Base-by-base conservation (phyloP, 2,113 vertebrate species). In the Aptenodytes forsteri region DNA sequence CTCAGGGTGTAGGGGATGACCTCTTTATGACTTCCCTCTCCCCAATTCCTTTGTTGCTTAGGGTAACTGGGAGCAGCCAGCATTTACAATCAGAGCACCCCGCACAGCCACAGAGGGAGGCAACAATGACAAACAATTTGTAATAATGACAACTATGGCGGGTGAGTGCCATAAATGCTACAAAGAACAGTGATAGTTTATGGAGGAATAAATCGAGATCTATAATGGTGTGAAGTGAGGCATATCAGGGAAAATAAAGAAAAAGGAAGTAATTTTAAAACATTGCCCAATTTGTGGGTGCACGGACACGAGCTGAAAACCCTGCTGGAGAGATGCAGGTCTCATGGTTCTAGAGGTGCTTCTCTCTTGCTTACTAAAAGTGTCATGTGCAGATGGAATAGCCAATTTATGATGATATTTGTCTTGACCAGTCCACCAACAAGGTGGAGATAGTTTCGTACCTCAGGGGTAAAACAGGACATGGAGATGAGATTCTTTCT, bases 311-410 rank as follows among this genome's bases (percentile, higher is more conserved):
- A 79, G 16, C 34, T 40, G n/a, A 79, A 62, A 55, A 22, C 44
- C 38, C 61, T 70, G 18, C 7, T 36, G 52, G 30, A 62, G 30
- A 83, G 36, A 58, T 30, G 8, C 19, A 36, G 18, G 25, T 61
- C 62, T 92, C 20, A 4, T 12, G 0, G 8, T 30, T 50, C 29
- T 36, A 59, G 38, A 47, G 7, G 17, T 0, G 0, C 3, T 29
- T 47, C 34, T 42, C 4, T 0, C 21, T 62, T 55, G 25, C 23
- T 58, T 46, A 12, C 16, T 46, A 9, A 64, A 73, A 76, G 17
- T 13, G 46, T 34, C 29, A 6, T 1, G 3, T 19, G 10, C 16
- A 52, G 9, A 29, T 11, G 2, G 21, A 89, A 42, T 1, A 59
- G 36, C 6, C 34, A 29, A 25, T 88, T 95, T 59, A 22, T 8